Evolutionary conservation across 2,113 vertebrate species (phyloP).

Genomic region (Thamnophis sirtalis): DNA sequence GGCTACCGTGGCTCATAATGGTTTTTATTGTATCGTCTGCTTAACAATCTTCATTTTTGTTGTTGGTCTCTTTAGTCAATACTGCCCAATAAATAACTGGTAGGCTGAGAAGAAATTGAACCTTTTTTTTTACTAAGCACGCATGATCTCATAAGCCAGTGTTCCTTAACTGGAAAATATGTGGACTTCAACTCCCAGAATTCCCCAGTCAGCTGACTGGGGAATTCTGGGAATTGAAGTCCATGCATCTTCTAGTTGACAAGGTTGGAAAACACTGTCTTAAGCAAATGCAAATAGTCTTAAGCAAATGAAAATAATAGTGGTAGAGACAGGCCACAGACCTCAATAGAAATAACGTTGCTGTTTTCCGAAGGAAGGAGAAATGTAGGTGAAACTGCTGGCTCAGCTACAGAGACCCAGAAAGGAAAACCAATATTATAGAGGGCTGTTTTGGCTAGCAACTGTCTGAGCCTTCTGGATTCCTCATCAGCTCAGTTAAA

Average conservation of each 20-base stretch:
- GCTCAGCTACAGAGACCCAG: neutral
- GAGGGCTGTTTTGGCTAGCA: neutral
- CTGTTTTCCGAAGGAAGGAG: neutral
- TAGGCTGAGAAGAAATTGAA: neutral
- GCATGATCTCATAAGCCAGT: neutral
- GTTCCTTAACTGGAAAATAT: neutral
- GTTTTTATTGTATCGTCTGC: neutral
- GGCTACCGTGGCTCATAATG: neutral
- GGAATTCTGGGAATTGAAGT: neutral
- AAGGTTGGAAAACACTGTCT: neutral
- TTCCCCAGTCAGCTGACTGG: neutral
- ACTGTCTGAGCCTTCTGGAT: neutral
- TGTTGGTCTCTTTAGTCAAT: neutral
- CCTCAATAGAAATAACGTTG: neutral
- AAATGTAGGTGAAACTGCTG: neutral
- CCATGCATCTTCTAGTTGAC: neutral
- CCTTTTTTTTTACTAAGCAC: neutral
- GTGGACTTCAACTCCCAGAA: neutral
- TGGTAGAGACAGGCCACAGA: neutral
- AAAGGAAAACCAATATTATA: neutral
- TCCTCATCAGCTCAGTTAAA: neutral
- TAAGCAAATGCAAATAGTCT: neutral
- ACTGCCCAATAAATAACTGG: neutral
- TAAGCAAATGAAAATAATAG: no score
- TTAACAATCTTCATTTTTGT: neutral